Conservation (phyloP, 2,888 invertebrate species). For the Halocaridina rubra region DNA sequence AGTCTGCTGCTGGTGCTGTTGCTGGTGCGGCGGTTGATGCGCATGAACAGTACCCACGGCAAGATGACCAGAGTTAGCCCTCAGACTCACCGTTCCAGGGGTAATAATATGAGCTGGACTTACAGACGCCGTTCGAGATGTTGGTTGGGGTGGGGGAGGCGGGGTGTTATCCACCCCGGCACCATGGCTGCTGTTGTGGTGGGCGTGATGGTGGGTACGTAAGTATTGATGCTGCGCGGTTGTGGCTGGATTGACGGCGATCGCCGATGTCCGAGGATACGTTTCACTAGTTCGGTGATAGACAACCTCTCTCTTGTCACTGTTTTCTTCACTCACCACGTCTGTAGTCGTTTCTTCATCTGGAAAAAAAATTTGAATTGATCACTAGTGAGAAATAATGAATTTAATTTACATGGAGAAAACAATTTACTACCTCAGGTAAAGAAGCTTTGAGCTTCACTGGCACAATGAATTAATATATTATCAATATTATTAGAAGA, state of each 20-base stretch:
- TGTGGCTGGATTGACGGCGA: background rate
- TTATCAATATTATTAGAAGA: no score
- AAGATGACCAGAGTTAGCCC: background rate
- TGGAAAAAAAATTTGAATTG: conserved; percentile 18
- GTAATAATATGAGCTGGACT: conserved; percentile 44
- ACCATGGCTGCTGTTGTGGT: conserved; percentile 7
- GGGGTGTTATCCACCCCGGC: conserved; percentile 7
- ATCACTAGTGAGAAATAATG: background rate
- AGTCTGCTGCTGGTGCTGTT: conserved; percentile 24
- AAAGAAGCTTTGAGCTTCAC: no score
- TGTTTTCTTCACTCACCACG: conserved; percentile 3
- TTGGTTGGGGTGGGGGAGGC: conserved; percentile 24
- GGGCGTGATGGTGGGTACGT: conserved; percentile 13
- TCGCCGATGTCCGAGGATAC: background rate
- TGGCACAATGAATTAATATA: no score
- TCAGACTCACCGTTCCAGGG: conserved; percentile 24
- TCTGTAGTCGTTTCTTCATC: conserved; percentile 36
- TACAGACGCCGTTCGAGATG: conserved; percentile 35
- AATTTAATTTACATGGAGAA: no score
- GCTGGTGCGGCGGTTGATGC: conserved; percentile 30
- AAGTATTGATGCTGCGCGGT: background rate
- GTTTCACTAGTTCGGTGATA: background rate
- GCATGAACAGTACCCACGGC: background rate
- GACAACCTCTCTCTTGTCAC: conserved; percentile 31
- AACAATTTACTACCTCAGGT: no score